Evolutionary conservation across 2,797 vertebrate genomes (phyloP), one percentile per base, ranked within the genome.

Genomic region (Pterois miles): DNA sequence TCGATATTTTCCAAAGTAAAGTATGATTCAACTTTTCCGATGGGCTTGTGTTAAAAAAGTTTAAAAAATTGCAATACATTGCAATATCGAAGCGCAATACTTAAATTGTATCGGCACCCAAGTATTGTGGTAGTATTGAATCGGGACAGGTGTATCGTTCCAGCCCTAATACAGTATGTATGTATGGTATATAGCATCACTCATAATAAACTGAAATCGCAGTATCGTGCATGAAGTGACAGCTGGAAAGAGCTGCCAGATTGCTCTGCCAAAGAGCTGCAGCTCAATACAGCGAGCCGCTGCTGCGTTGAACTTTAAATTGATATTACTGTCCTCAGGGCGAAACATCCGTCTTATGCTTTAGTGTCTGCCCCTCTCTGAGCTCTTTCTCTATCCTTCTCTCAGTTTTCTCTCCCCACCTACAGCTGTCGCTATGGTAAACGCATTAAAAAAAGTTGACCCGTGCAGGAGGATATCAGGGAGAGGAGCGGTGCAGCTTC

Each of bases 301-400:
- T 54, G 60, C 71, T 57, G 63, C 73, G 56, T 70, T 71, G 80
- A 84, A 81, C 76, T 87, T 85, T 66, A 79, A 87, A 92, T 88
- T 87, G 85, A 83, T 85, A 84, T 90, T 67, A 73, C 69, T 78
- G 54, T 86, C 85, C 76, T 86, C 43, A 6, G 77, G 86, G 80
- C 78, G 56, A 86, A 82, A 76, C 76, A 73, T 80, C 65, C 27
- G 8, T 83, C 80, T 83, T 59, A 4, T 54, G 40, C 43, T 20
- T 73, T 67, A 38, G 64, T 74, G 65, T 71, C 82, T 83, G 70
- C 25, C 38, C 34, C 58, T 57, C n/a, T 78, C 48, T 62, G 53
- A 48, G 48, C 48, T 50, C 48, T 50, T 50, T 50, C 48, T 50
- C 48, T 50, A 22, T 50, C 48, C 20, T 18, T 50, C 48, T 10